These are phyloP conservation scores for Neodiprion virginianus DNA, from an alignment of 1,140 invertebrate species.

Conservation along the genomic window DNA sequence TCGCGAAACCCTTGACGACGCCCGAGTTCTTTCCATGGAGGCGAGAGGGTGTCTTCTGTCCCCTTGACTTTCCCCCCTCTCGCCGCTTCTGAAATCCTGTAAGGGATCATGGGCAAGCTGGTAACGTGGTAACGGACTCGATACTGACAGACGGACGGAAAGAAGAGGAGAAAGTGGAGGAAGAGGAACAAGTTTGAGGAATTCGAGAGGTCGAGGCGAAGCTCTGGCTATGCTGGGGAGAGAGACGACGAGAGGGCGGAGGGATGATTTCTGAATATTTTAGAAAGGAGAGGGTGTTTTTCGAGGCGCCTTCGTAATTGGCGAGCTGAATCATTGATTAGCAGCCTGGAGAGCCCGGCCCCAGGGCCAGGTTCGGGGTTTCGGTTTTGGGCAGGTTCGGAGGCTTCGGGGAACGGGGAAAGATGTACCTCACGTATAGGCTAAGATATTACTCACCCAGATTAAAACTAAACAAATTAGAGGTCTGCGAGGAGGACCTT, in stretches of 20 bases:
- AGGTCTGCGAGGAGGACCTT: conserved; percentile 16
- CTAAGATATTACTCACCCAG: conserved; percentile 48
- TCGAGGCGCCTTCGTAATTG: conserved; percentile 50
- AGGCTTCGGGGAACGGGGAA: conserved; percentile 26
- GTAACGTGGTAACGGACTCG: not conserved
- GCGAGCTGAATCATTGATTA: conserved; percentile 55
- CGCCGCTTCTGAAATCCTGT: not conserved
- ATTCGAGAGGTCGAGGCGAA: not conserved
- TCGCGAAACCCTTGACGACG: not conserved
- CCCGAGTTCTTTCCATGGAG: not conserved
- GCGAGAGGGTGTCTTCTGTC: not conserved
- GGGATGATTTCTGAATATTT: conserved; percentile 40
- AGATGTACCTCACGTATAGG: conserved; percentile 39
- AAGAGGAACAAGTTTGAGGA: not conserved
- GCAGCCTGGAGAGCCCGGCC: conserved; percentile 39
- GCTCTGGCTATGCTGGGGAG: conserved; percentile 24
- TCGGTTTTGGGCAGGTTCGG: too few species aligned
- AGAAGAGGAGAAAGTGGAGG: not conserved
- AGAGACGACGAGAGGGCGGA: conserved; percentile 14
- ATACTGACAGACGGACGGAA: not conserved
- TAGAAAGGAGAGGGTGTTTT: conserved; percentile 40
- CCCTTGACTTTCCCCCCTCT: not conserved
- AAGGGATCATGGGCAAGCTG: too few species aligned
- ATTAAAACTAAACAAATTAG: conserved; percentile 43
- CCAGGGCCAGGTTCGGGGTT: not conserved